Conservation (phyloP, 2,797 vertebrate species). For the Cyclopterus lumpus region DNA sequence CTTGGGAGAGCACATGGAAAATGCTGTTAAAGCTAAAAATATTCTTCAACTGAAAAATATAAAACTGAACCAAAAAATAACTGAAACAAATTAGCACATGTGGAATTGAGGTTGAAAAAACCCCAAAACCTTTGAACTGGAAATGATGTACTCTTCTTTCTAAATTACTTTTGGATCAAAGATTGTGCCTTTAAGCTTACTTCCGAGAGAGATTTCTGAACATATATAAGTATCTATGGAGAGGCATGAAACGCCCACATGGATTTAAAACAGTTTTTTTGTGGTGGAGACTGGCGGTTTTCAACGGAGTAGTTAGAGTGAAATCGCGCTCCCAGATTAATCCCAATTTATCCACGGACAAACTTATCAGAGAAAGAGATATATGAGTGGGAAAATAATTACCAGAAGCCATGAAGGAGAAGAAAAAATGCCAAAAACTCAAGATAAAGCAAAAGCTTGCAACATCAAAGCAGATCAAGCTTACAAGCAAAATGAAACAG, state of each 20-base stretch:
- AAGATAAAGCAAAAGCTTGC: no score
- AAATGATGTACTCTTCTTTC: background rate
- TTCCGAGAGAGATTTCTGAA: background rate
- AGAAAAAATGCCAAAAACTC: no score
- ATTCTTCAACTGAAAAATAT: slow-evolving; percentile 21
- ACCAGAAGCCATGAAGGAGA: no score
- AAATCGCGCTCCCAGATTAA: no score
- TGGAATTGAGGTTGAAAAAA: background rate
- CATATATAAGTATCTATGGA: background rate
- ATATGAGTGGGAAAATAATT: no score
- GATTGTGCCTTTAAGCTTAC: background rate
- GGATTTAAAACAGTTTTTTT: slow-evolving; percentile 3
- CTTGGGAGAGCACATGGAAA: slow-evolving; percentile 22
- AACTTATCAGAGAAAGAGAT: no score
- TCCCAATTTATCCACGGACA: no score
- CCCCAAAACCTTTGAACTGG: background rate
- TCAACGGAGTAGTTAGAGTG: no score
- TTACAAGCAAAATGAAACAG: no score
- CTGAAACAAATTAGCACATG: background rate
- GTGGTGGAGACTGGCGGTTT: no score
- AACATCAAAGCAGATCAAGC: no score
- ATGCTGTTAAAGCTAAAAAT: slow-evolving; percentile 39
- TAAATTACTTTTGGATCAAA: background rate
- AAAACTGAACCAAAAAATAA: background rate
- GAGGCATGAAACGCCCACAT: background rate